Conservation (phyloP, 2,797 vertebrate species). For the Notoglanidium macrostoma region DNA sequence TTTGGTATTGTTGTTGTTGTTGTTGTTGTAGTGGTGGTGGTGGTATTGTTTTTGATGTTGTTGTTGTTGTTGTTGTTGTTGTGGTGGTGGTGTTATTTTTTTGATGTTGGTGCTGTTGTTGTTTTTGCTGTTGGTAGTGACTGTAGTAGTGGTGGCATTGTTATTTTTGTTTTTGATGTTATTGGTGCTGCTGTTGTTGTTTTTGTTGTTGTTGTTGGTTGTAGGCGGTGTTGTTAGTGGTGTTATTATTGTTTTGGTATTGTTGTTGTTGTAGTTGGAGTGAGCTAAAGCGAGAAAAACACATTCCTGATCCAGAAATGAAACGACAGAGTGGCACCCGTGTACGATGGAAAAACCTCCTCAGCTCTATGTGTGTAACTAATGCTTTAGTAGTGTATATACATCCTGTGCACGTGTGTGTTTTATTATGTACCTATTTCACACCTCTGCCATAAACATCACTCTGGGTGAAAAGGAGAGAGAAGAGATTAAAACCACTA, state of each 20-base stretch:
- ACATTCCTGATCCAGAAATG: not conserved
- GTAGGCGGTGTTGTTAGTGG: not conserved
- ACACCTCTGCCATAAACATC: conserved; percentile 1
- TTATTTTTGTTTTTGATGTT: not conserved
- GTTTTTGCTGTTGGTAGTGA: not conserved
- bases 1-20: not conserved
- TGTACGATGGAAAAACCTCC: not conserved
- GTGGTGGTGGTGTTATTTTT: not conserved
- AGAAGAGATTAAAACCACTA: not conserved
- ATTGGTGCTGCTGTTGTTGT: not conserved
- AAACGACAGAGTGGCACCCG: not conserved
- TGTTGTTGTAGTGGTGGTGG: not conserved
- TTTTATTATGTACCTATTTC: not conserved
- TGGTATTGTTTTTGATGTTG: not conserved
- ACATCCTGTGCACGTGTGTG: not conserved
- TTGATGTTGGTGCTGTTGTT: not conserved
- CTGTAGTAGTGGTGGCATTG: not conserved
- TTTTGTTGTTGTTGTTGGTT: not conserved
- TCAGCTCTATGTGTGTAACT: not conserved
- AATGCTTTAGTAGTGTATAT: not conserved
- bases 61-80: not conserved
- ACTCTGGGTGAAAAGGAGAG: not conserved
- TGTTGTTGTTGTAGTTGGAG: not conserved
- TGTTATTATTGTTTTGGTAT: not conserved
- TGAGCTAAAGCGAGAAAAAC: not conserved